A percentile compares a stretch with the other conserved stretches of the same genome.
Conservation (phyloP, 2,888 invertebrate species). For the Tridacna crocea region DNA sequence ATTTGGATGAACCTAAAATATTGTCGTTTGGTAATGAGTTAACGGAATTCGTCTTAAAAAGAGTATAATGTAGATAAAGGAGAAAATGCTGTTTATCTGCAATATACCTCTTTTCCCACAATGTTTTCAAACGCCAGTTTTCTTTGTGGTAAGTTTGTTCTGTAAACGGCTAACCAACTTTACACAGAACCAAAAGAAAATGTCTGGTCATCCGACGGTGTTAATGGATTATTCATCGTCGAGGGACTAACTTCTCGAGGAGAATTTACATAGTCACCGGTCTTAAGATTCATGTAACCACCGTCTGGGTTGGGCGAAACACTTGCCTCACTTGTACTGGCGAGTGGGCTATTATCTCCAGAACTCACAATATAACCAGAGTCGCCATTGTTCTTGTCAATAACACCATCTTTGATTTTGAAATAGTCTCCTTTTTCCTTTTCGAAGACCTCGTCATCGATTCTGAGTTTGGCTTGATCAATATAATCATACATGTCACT, state of each 20-base stretch:
- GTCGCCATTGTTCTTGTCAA: neutral
- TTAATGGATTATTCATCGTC: neutral
- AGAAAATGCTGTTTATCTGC: too few species aligned
- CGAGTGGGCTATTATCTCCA: neutral
- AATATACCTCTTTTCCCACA: too few species aligned
- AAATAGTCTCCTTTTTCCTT: constrained; percentile 19
- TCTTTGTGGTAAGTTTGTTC: too few species aligned
- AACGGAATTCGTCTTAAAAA: too few species aligned
- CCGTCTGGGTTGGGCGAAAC: constrained; percentile 9
- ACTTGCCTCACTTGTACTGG: neutral
- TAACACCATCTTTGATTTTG: constrained; percentile 17
- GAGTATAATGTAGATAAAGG: too few species aligned
- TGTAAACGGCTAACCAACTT: too few species aligned
- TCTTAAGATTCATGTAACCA: constrained; percentile 10
- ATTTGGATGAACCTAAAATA: too few species aligned
- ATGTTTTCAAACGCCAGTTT: too few species aligned
- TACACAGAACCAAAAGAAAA: neutral
- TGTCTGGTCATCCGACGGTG: constrained; percentile 5
- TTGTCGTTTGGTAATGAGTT: too few species aligned
- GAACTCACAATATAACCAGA: neutral
- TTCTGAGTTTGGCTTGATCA: constrained; percentile 43
- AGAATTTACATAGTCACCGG: constrained; percentile 3
- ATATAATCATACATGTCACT: constrained; percentile 53
- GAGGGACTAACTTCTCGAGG: neutral
- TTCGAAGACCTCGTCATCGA: constrained; percentile 40